Evolutionary conservation across 2,113 vertebrate species (phyloP), one percentile per base, ranked within the genome.

Genomic region (Bothrops jararaca): DNA sequence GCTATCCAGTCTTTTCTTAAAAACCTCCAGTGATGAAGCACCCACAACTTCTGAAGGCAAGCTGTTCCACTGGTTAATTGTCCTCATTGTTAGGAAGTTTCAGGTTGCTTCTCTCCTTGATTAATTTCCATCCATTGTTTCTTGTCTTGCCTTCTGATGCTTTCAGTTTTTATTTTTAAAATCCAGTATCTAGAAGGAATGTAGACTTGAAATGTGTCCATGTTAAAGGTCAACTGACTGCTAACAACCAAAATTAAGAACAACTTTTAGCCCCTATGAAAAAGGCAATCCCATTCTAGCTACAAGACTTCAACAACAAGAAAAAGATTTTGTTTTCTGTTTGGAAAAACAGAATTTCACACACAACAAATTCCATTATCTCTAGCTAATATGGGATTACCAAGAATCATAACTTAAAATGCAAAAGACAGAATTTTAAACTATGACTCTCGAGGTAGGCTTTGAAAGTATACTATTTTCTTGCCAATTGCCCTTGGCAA

Each of bases 401-500:
- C 13, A 74, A 34, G 29, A 74, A 6, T 74, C 13, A 74, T 74
- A 74, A n/a, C 12, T 39, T 48, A 56, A 13, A 93, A 86, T 23
- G n/a, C 52, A 93, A 22, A 23, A 11, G 58, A 54, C 29, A 7
- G 34, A 93, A 3, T 42, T 91, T 39, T 9, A 74, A 6, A 18
- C 48, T 87, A 60, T 50, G 11, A 39, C 29, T 23, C 24, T 15
- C 8, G 20, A 7, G 48, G 9, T 42, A 52, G 6, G 9, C 58
- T 93, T 90, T 56, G 2, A 90, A 93, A 74, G 2, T 0, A 64
- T 24, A 45, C 52, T 85, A 74, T 92, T 18, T 92, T 48, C 53
- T 89, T 92, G 92, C 29, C 88, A 88, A 91, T 90, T 91, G 90
- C 60, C 87, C 29, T 74, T 29, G 53, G 80, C 26, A 48, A 57